phyloP scores from a whole-genome alignment of 2,888 invertebrate species.

The Erannis defoliaria region DNA sequence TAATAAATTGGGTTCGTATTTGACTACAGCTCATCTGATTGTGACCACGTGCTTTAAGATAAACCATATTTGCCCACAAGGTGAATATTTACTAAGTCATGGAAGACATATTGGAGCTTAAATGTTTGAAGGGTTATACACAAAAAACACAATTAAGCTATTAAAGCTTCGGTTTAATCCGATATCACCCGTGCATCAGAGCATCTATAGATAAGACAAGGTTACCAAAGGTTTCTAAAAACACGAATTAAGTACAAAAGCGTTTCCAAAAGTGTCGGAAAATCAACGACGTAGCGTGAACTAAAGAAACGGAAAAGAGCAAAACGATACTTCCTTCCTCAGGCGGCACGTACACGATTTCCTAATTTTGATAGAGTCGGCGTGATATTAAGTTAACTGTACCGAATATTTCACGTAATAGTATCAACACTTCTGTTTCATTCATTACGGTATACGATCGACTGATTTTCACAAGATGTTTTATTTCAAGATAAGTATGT shows the following conservation, averaged over 20 bases:
- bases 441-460: background rate
- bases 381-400: slow-evolving; percentile 19
- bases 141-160: too few relatives aligned
- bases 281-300: slow-evolving; percentile 62
- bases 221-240: background rate
- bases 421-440: background rate
- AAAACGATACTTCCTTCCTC: slow-evolving; percentile 60
- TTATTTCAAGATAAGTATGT: background rate
- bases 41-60: too few relatives aligned
- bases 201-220: too few relatives aligned
- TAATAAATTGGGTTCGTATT: too few relatives aligned
- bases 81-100: too few relatives aligned
- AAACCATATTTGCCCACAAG: too few relatives aligned
- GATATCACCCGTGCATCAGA: too few relatives aligned
- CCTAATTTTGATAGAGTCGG: slow-evolving; percentile 46
- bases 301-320: slow-evolving; percentile 62
- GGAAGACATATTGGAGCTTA: too few relatives aligned
- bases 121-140: too few relatives aligned
- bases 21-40: too few relatives aligned
- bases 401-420: slow-evolving; percentile 7
- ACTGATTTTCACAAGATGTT: background rate
- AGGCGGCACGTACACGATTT: slow-evolving; percentile 48
- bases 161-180: too few relatives aligned
- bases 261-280: slow-evolving; percentile 52
- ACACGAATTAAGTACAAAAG: background rate